Evolutionary conservation across 1,140 invertebrate species (phyloP).

Genomic region (Panonychus citri): DNA sequence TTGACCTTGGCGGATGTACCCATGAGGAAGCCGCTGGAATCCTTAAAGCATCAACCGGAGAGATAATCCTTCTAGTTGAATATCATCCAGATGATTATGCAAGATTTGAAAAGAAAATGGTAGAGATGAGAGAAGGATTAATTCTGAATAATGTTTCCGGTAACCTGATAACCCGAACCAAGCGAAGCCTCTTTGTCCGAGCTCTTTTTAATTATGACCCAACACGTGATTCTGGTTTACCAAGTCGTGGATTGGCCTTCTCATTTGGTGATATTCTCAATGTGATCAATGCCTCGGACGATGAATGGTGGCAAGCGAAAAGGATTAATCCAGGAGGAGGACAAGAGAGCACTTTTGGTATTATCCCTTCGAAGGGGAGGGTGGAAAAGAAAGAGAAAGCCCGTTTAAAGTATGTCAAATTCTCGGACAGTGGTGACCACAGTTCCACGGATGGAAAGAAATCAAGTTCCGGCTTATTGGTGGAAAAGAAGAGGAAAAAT

Average conservation of each 20-base stretch:
- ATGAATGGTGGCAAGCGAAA: constrained; percentile 97
- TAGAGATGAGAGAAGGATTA: constrained; percentile 80
- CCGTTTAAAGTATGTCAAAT: constrained; percentile 85
- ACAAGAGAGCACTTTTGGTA: constrained; percentile 30
- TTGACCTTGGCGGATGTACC: constrained; percentile 63
- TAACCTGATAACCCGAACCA: constrained; percentile 62
- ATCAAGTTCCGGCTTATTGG: constrained; percentile 26
- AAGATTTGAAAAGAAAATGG: constrained; percentile 91
- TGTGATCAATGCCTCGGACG: constrained; percentile 94
- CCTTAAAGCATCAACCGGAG: constrained; percentile 77
- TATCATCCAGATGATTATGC: constrained; percentile 94
- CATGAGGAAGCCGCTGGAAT: constrained; percentile 89
- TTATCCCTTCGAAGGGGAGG: constrained; percentile 37
- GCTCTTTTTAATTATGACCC: constrained; percentile 98
- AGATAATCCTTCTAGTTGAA: constrained; percentile 73
- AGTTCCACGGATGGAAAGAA: constrained; percentile 31
- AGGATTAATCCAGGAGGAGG: constrained; percentile 28
- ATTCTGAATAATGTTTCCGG: constrained; percentile 33
- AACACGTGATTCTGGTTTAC: constrained; percentile 80
- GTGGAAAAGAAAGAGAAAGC: constrained; percentile 85
- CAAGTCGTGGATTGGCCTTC: constrained; percentile 71
- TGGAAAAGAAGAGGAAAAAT: constrained; percentile 90
- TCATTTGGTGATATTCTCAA: constrained; percentile 89
- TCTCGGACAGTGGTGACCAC: constrained; percentile 31
- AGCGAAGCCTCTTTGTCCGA: constrained; percentile 63